Base-by-base conservation (phyloP, 1,140 invertebrate genomes). In the Cheumatopsyche charites region DNA sequence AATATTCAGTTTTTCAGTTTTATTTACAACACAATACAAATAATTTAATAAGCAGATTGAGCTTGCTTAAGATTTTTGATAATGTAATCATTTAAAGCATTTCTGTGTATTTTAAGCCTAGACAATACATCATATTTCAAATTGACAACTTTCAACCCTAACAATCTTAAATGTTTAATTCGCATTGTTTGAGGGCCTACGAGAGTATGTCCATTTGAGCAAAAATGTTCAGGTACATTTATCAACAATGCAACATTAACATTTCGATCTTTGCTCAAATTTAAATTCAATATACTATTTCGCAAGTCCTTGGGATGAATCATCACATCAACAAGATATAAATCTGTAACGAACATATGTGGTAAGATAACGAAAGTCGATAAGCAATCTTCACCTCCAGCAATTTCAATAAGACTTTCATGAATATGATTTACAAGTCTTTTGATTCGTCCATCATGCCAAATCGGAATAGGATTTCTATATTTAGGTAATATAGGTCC, bases 151-250 rank as follows among this genome's bases (percentile, higher is more conserved):
- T 86, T 86, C 52, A 91, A 84, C 17, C 90, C 90, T 62, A 90
- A 79, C 75, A 86, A 82, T 77, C 83, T 83, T 29, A 91, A 81
- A 75, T 89, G 88, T 62, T 86, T 84, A 65, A 84, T 86, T 72
- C 85, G 87, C 86, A 90, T 88, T 0, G 82, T 77, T 79, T 90
- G 88, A 41, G 87, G 84, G 0, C 90, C 90, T 74, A 88, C 85
- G 19, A 92, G 78, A 61, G 81, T 75, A 43, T 82, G 78, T 55
- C 79, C 82, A 65, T 85, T 83, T 45, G 81, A 81, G 78, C 87
- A 89, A 79, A 86, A 91, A 80, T 90, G 86, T 74, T 91, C 88
- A 15, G 89, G 90, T 21, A 90, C 78, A 79, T 90, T 83, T 62
- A 92, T 85, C 25, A 91, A 79, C 70, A 91, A 74, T 1, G 86